These are phyloP conservation scores for Parapsyche elsis DNA, from an alignment of 1,140 invertebrate genomes.

Conservation along the genomic window DNA sequence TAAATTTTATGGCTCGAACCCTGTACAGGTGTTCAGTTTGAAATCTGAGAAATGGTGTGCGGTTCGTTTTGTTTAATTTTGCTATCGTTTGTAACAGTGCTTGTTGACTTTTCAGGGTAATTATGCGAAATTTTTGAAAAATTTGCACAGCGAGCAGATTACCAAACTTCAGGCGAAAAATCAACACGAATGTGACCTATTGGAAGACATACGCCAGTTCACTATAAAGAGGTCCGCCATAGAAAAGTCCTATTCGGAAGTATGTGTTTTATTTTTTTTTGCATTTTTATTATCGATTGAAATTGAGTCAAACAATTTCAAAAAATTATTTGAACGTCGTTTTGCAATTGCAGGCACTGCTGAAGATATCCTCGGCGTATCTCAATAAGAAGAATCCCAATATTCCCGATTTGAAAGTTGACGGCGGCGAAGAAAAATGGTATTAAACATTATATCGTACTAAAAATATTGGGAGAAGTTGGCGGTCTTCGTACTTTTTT, in stretches of 20 bases:
- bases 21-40: no score
- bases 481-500: no score
- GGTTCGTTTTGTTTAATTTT: background rate
- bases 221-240: conserved; percentile 91
- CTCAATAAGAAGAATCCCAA: conserved; percentile 92
- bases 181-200: conserved; percentile 94
- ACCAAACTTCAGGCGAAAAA: conserved; percentile 93
- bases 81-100: no score
- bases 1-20: no score
- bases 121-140: conserved; percentile 89
- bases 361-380: conserved; percentile 91
- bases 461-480: no score
- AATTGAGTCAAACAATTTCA: conserved; percentile 49
- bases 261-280: conserved; percentile 63
- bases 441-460: no score
- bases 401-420: conserved; percentile 88
- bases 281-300: background rate
- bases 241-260: conserved; percentile 95
- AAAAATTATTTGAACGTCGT: conserved; percentile 6
- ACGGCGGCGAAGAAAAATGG: conserved; percentile 91
- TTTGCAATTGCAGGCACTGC: conserved; percentile 74
- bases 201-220: conserved; percentile 94
- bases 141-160: conserved; percentile 91
- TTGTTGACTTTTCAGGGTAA: conserved; percentile 76
- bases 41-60: no score